phyloP scores from a whole-genome alignment of 2,888 invertebrate genomes.

The Autographa gamma region DNA sequence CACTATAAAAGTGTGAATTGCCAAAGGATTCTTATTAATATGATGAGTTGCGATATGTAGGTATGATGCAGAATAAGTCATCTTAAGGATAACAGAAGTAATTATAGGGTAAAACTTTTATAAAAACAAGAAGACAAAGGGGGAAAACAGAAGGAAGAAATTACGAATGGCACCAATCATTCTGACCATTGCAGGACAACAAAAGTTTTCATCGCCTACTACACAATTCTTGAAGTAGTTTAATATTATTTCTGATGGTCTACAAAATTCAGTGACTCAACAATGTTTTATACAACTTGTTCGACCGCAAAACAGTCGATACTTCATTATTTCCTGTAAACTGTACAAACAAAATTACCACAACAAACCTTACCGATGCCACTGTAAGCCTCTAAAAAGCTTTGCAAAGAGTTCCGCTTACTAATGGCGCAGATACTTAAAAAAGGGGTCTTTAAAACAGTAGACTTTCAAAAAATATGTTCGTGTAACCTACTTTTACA shows the following conservation, averaged over 20 bases:
- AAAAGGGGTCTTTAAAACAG: conserved; percentile 15
- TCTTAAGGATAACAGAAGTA: background rate
- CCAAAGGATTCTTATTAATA: too few species aligned
- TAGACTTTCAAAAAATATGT: background rate
- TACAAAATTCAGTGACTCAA: background rate
- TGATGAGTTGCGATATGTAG: too few species aligned
- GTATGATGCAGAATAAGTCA: background rate
- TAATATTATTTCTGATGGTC: background rate
- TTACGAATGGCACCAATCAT: background rate
- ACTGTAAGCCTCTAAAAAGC: conserved; percentile 42
- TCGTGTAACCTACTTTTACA: background rate
- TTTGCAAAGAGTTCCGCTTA: conserved; percentile 20
- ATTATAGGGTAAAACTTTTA: background rate
- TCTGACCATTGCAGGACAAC: background rate
- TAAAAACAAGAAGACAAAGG: background rate
- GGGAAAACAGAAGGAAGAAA: background rate
- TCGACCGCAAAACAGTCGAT: conserved; percentile 24
- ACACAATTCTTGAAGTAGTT: too few species aligned
- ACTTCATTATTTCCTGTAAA: conserved; percentile 24
- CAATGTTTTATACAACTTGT: conserved; percentile 6
- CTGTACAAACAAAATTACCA: conserved; percentile 43
- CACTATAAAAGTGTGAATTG: too few species aligned
- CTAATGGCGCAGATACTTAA: conserved; percentile 25
- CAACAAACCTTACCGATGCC: conserved; percentile 38
- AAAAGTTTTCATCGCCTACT: background rate